phyloP scores from a whole-genome alignment of 92 coral and sea anemone genomes.

The Parazoanthus darwini region DNA sequence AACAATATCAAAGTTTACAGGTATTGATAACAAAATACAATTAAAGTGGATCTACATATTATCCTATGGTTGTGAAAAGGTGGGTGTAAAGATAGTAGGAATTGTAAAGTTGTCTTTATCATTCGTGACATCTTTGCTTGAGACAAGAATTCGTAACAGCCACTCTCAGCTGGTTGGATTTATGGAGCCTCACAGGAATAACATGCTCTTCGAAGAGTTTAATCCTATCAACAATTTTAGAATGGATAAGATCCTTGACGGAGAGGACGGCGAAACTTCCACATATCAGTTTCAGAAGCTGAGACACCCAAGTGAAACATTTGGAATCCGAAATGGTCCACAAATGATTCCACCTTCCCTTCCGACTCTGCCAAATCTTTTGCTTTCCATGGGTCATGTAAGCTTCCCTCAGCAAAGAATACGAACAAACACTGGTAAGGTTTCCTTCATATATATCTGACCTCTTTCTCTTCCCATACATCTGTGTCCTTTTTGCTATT shows the following conservation, averaged over 20 bases:
- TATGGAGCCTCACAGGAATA: conserved; percentile 29
- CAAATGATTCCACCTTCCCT: conserved; percentile 6
- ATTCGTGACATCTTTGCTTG: not conserved
- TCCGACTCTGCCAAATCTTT: conserved; percentile 26
- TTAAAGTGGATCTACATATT: conserved; percentile 2
- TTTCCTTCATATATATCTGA: not conserved
- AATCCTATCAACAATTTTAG: not conserved
- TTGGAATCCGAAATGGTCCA: conserved; percentile 7
- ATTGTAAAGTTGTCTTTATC: not conserved
- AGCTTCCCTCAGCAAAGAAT: conserved; percentile 25
- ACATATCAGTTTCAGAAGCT: conserved; percentile 17
- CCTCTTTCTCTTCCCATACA: not conserved
- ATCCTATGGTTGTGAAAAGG: conserved; percentile 3
- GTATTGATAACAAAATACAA: conserved; percentile 27
- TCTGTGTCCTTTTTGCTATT: not conserved
- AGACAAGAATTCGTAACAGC: not conserved
- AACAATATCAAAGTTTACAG: conserved; percentile 22
- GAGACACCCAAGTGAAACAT: conserved; percentile 22
- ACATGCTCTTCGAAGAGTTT: conserved; percentile 2
- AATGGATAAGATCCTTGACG: not conserved
- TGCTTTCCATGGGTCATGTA: conserved; percentile 26
- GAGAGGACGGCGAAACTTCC: not conserved
- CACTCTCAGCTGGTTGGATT: not conserved
- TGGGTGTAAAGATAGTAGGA: not conserved
- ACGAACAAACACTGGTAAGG: conserved; percentile 31